Evolutionary conservation across 2,888 invertebrate species (phyloP).

Genomic region (Drosophila pseudotakahashii): DNA sequence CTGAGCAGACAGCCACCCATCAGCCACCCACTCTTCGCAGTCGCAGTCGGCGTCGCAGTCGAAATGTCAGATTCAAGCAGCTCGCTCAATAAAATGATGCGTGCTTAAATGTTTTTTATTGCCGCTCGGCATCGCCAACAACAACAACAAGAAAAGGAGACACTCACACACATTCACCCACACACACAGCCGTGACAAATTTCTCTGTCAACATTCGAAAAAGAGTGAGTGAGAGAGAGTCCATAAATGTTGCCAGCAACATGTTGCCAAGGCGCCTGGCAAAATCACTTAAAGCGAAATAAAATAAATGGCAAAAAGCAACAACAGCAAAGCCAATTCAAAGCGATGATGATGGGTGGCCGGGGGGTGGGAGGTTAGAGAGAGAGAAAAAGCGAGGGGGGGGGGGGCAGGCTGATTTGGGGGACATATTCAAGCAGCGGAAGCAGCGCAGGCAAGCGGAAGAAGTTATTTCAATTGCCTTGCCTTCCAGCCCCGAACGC

Average conservation of each 20-base stretch:
- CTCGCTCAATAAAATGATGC: constrained; percentile 76
- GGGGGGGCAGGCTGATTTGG: constrained; percentile 48
- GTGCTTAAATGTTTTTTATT: constrained; percentile 80
- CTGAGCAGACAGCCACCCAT: constrained; percentile 18
- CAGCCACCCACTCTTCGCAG: constrained; percentile 22
- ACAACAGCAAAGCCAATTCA: constrained; percentile 60
- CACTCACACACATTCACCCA: constrained; percentile 11
- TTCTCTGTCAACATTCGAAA: constrained; percentile 47
- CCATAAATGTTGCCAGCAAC: constrained; percentile 58
- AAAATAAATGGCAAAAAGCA: constrained; percentile 61
- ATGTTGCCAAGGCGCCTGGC: constrained; percentile 60
- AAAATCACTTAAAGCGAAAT: constrained; percentile 68
- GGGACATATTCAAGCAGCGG: constrained; percentile 78
- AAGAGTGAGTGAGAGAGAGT: constrained; percentile 6
- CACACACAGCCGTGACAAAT: constrained; percentile 9
- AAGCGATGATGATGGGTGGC: constrained; percentile 49
- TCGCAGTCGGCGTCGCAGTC: constrained; percentile 38
- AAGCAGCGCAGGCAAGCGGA: constrained; percentile 76
- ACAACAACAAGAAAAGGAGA: constrained; percentile 17
- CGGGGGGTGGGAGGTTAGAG: background rate
- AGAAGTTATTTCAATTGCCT: constrained; percentile 78
- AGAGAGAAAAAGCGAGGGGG: background rate
- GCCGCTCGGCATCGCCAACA: constrained; percentile 53
- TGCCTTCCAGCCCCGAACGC: constrained; percentile 48
- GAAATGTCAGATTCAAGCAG: constrained; percentile 72